A percentile compares a stretch with the other conserved stretches of the same genome.
phyloP scores from a whole-genome alignment of 2,797 vertebrate genomes.

The Alexandromys oeconomus region DNA sequence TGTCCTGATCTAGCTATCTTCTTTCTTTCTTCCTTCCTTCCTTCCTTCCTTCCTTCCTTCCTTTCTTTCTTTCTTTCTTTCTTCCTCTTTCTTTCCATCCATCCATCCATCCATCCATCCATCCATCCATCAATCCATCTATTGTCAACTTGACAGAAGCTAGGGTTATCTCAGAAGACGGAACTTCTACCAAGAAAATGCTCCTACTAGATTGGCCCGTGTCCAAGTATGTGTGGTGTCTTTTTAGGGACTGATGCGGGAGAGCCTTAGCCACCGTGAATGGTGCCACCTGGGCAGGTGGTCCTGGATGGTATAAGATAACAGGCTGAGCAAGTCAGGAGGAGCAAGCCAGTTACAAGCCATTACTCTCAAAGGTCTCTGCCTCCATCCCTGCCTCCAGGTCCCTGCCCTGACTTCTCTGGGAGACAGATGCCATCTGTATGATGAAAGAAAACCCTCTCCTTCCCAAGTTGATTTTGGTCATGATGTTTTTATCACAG shows the following conservation, averaged over 20 bases:
- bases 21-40: too few relatives aligned
- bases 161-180: neutral
- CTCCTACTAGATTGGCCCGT: neutral
- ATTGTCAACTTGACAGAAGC: neutral
- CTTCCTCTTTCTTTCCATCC: too few relatives aligned
- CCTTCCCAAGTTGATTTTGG: neutral
- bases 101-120: too few relatives aligned
- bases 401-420: neutral
- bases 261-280: neutral
- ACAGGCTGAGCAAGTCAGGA: neutral
- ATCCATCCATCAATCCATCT: too few relatives aligned
- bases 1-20: neutral
- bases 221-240: neutral
- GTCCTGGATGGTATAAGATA: neutral
- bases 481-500: neutral
- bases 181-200: neutral
- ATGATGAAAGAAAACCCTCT: neutral
- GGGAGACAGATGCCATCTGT: neutral
- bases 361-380: neutral
- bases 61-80: too few relatives aligned
- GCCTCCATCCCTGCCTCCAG: neutral
- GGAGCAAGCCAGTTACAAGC: neutral
- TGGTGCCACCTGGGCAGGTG: neutral
- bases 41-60: too few relatives aligned
- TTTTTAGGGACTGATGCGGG: neutral